phyloP scores from a whole-genome alignment of 2,888 invertebrate species.

The Germaria angustata region DNA sequence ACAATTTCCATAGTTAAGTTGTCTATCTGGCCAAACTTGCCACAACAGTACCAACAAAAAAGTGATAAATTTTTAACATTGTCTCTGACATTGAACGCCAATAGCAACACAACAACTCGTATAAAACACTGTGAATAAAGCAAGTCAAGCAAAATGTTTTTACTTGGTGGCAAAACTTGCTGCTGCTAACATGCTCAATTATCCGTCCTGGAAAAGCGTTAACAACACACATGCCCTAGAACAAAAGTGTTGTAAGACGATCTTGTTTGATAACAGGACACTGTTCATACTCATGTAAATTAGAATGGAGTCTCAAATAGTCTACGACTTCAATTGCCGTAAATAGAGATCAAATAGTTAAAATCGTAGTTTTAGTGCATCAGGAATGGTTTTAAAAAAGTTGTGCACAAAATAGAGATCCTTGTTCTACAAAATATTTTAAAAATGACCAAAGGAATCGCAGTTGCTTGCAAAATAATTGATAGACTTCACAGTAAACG shows the following conservation, averaged over 20 bases:
- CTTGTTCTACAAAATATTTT: too few relatives aligned
- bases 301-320: not conserved
- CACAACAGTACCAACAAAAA: conserved; percentile 52
- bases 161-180: conserved; percentile 40
- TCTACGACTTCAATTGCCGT: not conserved
- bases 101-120: conserved; percentile 8
- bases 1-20: conserved; percentile 64
- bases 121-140: conserved; percentile 21
- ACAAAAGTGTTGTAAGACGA: conserved; percentile 39
- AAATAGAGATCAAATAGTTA: not conserved
- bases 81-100: conserved; percentile 65
- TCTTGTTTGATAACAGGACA: conserved; percentile 35
- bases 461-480: too few relatives aligned
- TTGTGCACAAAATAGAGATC: too few relatives aligned
- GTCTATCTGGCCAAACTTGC: conserved; percentile 54
- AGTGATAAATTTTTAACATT: conserved; percentile 66
- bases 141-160: not conserved
- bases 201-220: conserved; percentile 68
- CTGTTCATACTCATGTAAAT: conserved; percentile 26
- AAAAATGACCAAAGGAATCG: too few relatives aligned
- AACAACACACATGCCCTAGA: conserved; percentile 67
- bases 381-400: not conserved
- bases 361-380: not conserved
- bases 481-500: too few relatives aligned
- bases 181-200: conserved; percentile 68